These are phyloP conservation scores for Mirza zaza DNA, from an alignment of 2,113 vertebrate species.

Conservation along the genomic window DNA sequence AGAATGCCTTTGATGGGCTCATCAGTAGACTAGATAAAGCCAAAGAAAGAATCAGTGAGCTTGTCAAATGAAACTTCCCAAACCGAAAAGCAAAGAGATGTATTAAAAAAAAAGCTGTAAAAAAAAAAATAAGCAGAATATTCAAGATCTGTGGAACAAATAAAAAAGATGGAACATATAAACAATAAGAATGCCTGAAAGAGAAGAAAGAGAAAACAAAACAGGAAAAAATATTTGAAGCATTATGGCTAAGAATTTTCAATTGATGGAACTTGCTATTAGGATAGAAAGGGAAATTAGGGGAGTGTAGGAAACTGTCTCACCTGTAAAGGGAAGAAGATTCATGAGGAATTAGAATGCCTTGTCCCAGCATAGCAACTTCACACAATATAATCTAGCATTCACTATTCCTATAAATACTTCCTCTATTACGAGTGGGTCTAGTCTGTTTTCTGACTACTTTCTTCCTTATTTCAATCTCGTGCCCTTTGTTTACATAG, in stretches of 20 bases:
- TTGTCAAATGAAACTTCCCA: neutral
- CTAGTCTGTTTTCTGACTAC: neutral
- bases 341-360: neutral
- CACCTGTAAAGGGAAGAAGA: neutral
- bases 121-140: neutral
- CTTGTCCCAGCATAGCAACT: neutral
- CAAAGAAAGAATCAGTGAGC: neutral
- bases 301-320: neutral
- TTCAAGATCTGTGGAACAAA: neutral
- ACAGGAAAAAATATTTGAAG: neutral
- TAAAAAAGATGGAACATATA: neutral
- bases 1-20: neutral
- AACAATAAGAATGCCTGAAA: neutral
- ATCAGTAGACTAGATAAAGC: neutral
- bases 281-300: neutral
- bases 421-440: neutral
- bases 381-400: neutral
- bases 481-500: neutral
- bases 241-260: neutral
- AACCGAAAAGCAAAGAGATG: neutral
- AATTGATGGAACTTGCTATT: neutral
- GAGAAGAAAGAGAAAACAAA: neutral
- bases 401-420: neutral
- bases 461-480: neutral
- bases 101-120: neutral